Evolutionary conservation across 1,140 invertebrate species (phyloP), one percentile per base, ranked within the genome.

Genomic region (Metopolophium dirhodum): DNA sequence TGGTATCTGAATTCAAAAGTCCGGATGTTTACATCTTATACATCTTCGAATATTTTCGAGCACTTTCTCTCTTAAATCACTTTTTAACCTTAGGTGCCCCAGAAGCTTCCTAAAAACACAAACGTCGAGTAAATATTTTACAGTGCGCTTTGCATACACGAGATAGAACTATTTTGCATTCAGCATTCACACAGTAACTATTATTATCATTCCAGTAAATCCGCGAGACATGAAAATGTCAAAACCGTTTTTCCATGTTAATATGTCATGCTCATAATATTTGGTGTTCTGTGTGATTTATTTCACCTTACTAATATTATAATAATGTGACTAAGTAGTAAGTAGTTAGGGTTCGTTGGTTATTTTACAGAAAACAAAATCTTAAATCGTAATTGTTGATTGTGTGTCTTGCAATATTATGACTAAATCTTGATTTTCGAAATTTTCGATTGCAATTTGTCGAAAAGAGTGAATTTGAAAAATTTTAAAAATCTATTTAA

Each of bases 91-190:
- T 35, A 54, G 51, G 51, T 54, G 47, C 30, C 30, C 45, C n/a
- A 47, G 30, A 86, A 47, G 41, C 41, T 86, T 86, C 30, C 26
- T 86, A 49, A 47, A 47, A 86, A 86, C n/a, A 47, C 41, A 47
- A 86, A 86, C 2, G 85, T 86, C 85, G 47, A 86, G 85, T 86
- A 86, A 86, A 86, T 86, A 47, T 45, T 86, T 86, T 45, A 45
- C 83, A 86, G 41, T 45, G 37, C 18, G 23, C 18, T 86, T 86
- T 86, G 30, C 41, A 47, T 86, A 49, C 4, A 86, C 4, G 85
- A 30, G 37, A 86, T n/a, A 86, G 18, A 86, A 47, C 41, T 86
- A 37, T 86, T 47, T 77, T 77, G 61, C 30, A 77, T 77, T 77
- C 61, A 86, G 85, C n/a, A 86, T 47, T 86, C 37, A 18, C 23